phyloP scores from a whole-genome alignment of 2,888 invertebrate species.

The Stenchaetothrips biformis region DNA sequence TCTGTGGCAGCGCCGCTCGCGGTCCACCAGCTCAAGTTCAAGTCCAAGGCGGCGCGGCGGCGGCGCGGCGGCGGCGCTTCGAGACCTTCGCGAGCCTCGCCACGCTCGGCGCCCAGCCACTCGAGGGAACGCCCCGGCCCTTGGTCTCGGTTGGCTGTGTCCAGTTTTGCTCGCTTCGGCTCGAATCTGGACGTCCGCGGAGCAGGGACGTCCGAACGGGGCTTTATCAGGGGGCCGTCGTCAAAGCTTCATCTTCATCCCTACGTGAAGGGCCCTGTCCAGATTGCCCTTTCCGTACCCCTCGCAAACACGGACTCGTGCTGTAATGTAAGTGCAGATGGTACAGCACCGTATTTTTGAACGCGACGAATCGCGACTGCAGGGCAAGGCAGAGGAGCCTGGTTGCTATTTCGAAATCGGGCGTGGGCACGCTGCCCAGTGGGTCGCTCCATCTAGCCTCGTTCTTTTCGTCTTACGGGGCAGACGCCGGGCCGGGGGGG shows the following conservation, averaged over 20 bases:
- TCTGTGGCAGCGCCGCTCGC: too few species aligned
- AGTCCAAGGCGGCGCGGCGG: neutral
- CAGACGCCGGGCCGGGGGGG: neutral
- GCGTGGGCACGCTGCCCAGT: conserved; percentile 15
- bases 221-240: too few species aligned
- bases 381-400: neutral
- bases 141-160: too few species aligned
- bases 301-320: neutral
- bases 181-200: too few species aligned
- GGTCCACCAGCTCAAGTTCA: neutral
- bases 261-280: neutral
- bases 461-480: too few species aligned
- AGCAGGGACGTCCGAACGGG: too few species aligned
- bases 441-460: neutral
- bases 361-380: neutral
- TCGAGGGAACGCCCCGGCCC: too few species aligned
- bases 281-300: neutral
- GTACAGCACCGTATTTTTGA: neutral
- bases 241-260: neutral
- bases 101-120: neutral
- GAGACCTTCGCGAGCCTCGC: neutral
- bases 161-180: too few species aligned
- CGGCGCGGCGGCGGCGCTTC: neutral
- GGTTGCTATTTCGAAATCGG: conserved; percentile 12
- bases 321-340: too few species aligned